phyloP scores from a whole-genome alignment of 2,113 vertebrate genomes.

The Brachypteracias leptosomus region DNA sequence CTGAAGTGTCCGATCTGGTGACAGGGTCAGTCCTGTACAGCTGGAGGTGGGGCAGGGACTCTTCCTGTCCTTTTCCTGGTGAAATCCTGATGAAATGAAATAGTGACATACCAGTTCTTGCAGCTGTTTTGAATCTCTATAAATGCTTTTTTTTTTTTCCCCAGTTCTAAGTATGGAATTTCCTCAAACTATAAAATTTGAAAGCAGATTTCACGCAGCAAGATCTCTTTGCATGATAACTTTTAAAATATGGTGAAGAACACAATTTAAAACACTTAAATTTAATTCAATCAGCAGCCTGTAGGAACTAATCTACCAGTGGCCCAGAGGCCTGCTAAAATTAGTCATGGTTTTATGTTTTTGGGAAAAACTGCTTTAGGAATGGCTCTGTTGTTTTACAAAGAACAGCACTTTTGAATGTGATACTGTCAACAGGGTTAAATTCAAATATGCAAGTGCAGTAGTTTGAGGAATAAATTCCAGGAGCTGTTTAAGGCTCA shows the following conservation, averaged over 20 bases:
- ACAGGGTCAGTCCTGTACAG: background rate
- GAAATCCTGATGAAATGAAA: background rate
- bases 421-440: constrained; percentile 12
- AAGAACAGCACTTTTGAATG: background rate
- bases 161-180: background rate
- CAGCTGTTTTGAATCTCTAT: background rate
- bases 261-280: background rate
- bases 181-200: constrained; percentile 14
- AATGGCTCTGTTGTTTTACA: background rate
- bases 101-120: background rate
- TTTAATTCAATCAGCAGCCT: constrained; percentile 16
- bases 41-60: background rate
- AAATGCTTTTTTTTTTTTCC: background rate
- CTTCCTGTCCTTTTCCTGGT: background rate
- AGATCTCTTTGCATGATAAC: background rate
- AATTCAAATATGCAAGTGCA: constrained; percentile 33
- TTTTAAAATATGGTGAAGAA: background rate
- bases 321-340: constrained; percentile 6
- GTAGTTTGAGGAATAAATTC: constrained; percentile 51
- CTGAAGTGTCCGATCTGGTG: background rate
- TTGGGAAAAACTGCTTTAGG: background rate
- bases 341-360: constrained; percentile 2
- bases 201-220: background rate
- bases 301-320: background rate
- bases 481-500: constrained; percentile 47